Base-by-base conservation (phyloP, 2,113 vertebrate genomes). In the Chaetodon trifascialis region DNA sequence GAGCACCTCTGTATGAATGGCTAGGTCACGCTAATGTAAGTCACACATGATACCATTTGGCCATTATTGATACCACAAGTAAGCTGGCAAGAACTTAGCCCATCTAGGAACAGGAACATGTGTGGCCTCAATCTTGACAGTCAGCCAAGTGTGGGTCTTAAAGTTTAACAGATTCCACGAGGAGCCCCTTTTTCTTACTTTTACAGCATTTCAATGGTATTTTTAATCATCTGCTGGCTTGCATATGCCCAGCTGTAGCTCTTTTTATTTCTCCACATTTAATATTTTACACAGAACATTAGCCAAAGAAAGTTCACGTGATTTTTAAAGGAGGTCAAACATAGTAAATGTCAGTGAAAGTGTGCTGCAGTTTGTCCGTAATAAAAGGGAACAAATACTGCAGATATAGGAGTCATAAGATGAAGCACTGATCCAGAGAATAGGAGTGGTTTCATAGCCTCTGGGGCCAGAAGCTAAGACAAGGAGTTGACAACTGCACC, bases 401-500 rank as follows among this genome's bases (percentile, higher is more conserved):
- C 2, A 10, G 10, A 16, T 17, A 21, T 11, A 44, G n/a, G 51
- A 36, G 23, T 76, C 42, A 11, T 46, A 7, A 49, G n/a, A 79
- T 34, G 23, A 73, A 62, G 68, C 3, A 1, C 11, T 49, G 47
- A 67, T 62, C 64, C 11, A n/a, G 19, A 30, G 40, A 82, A 80
- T 36, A 55, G 11, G 16, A 12, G 14, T 12, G 25, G 85, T 90
- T 91, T 87, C 69, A 5, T 67, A 65, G 55, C 83, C 81, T 80
- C 17, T 0, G 49, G 86, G 73, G 12, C 30, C 8, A 71, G 63
- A 63, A 65, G 47, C 17, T 38, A 66, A 63, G 44, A 44, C 15
- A n/a, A 84, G 74, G 10, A 78, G 42, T 34, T 49, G 42, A 81
- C 23, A n/a, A 44, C 12, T 10, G 11, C 60, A 70, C 36, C 1